Base-by-base conservation (phyloP, 2,888 invertebrate genomes). In the Nezara viridula region DNA sequence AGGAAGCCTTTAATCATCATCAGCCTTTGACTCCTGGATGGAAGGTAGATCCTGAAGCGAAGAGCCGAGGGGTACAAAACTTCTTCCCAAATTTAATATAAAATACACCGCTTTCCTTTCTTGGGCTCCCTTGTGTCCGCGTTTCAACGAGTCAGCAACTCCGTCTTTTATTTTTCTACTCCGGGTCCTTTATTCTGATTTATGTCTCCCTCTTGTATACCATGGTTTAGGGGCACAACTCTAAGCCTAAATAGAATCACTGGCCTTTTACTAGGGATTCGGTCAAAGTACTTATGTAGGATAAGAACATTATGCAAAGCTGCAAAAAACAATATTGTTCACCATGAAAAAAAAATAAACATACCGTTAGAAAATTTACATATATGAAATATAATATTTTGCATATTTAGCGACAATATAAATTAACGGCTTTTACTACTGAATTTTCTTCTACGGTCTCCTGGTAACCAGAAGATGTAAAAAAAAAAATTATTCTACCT, bases 1-100 rank as follows among this genome's bases (percentile, higher is more conserved):
- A 44, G 44, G 21, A 81, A n/a, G 81, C 44, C 81, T 81, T 81
- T 81, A 81, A 81, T 81, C 81, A 81, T 73, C 81, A 47, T 81
- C 81, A 81, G 21, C 77, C 77, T 60, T 60, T 60, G 60, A 14
- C 5, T 14, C 19, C 32, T 6, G 21, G 66, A 7, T 73, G 66
- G 7, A 27, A 9, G 10, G 55, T 3, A 24, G 44, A 3, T 73
- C 32, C 21, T n/a, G 44, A 81, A 16, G 9, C 40, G 32, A 73
- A 19, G 37, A 73, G 66, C 10, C 5, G 21, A 24, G 40, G 27
- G 5, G 21, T 40, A 21, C 24, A 44, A 44, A 81, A 47, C 44
- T 81, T 44, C 19, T 40, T 47, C 81, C 3, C 81, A 81, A 81
- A 47, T 81, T 81, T 44, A 40, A 81, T 81, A 44, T 81, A 24